Evolutionary conservation across 2,888 invertebrate species (phyloP), one percentile per base, ranked within the genome.

Genomic region (Disparrhopalites patrizii): DNA sequence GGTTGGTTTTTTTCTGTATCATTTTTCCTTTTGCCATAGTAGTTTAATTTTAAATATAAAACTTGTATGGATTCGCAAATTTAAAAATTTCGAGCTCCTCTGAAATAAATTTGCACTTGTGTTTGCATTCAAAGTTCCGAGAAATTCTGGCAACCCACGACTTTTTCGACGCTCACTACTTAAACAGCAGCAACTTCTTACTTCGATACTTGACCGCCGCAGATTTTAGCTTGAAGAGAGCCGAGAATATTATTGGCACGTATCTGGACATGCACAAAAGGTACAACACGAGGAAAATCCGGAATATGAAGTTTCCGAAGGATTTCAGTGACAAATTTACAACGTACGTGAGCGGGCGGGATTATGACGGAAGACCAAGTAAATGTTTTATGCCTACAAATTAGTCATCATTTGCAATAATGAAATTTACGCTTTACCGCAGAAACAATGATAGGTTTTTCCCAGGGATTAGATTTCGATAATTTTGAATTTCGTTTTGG

Each of bases 261-360:
- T 64, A 64, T 28, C 27, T 64, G 25, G 50, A 31, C 1, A 4
- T 64, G 7, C 15, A 50, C 15, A 25, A 57, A 18, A n/a, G 38
- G 8, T 57, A 64, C 50, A 50, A 50, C 31, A 1, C 18, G 3
- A 25, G 57, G 1, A 20, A 50, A 1, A 23, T 57, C 7, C n/a
- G 30, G 1, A 33, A 15, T 15, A 56, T 43, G 43, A 20, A 10
- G 27, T 64, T 47, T 43, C 64, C 64, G 4, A 25, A 23, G n/a
- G 64, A 57, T 31, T 64, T 64, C n/a, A 13, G 43, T 13, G 31
- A 47, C 8, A 57, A 57, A n/a, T 64, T 64, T 28, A 8, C 5
- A 8, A 50, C 50, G n/a, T 57, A 50, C 27, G 36, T 57, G 1
- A 57, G 64, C 10, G 64, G 64, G 13, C 15, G 27, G 13, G 64